Evolutionary conservation across 2,797 vertebrate genomes (phyloP).

Genomic region (Syngnathus acus): DNA sequence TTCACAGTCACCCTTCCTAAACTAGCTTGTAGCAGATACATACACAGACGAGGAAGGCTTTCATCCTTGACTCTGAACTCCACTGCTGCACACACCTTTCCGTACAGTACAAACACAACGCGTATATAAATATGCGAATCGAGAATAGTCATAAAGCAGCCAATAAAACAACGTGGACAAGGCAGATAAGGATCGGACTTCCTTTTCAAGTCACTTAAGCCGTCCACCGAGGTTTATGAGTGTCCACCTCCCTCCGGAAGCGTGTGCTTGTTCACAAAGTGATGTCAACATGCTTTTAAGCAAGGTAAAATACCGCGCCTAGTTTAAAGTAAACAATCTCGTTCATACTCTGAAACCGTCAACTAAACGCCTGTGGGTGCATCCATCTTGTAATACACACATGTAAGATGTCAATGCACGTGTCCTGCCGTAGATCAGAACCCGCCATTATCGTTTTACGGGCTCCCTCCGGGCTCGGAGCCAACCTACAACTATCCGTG

Average conservation of each 20-base stretch:
- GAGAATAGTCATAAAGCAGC: conserved; percentile 27
- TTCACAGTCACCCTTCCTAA: too few relatives aligned
- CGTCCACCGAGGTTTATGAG: conserved; percentile 41
- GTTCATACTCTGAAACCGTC: too few relatives aligned
- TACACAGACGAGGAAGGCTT: conserved; percentile 3
- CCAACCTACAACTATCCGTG: background rate
- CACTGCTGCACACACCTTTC: conserved; percentile 41
- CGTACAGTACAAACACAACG: conserved; percentile 23
- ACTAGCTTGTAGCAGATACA: too few relatives aligned
- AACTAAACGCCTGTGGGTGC: too few relatives aligned
- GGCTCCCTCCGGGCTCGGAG: background rate
- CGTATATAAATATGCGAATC: conserved; percentile 15
- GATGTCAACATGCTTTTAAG: background rate
- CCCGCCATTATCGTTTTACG: background rate
- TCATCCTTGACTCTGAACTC: conserved; percentile 40
- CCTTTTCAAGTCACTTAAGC: conserved; percentile 30
- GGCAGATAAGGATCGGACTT: conserved; percentile 45
- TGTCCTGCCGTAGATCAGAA: background rate
- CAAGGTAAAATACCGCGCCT: too few relatives aligned
- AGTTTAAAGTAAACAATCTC: background rate
- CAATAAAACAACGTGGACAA: conserved; percentile 38
- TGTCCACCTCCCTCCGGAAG: conserved; percentile 29
- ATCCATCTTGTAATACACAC: background rate
- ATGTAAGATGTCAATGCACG: background rate
- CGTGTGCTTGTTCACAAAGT: conserved; percentile 3